Percentiles rank a stretch among this genome's conserved stretches.
Evolutionary conservation across 2,113 vertebrate species (phyloP).

Genomic region (Variabilichromis moorii): DNA sequence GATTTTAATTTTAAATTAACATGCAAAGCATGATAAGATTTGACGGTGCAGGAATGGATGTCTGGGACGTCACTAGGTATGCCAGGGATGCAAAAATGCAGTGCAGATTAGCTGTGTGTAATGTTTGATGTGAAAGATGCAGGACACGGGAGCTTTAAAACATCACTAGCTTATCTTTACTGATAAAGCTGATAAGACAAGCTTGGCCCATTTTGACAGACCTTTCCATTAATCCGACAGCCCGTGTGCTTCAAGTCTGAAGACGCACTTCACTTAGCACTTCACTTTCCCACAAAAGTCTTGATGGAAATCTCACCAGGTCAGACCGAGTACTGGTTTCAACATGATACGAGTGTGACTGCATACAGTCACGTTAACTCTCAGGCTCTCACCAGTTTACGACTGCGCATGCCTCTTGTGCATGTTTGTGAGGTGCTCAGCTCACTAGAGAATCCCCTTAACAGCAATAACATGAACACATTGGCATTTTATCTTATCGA

Average conservation of each 20-base stretch:
- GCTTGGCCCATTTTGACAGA: not conserved
- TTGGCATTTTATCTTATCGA: not conserved
- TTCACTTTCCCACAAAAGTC: not conserved
- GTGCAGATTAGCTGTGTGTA: not conserved
- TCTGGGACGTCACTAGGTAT: not conserved
- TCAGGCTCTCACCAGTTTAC: not conserved
- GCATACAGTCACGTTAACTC: not conserved
- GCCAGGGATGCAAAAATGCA: not conserved
- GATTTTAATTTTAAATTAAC: slow-evolving; percentile 2
- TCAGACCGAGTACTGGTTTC: not conserved
- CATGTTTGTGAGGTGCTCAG: not conserved
- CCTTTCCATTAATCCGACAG: not conserved
- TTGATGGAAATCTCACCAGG: not conserved
- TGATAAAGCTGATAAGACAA: not conserved
- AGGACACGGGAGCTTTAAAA: not conserved
- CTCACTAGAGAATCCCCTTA: not conserved
- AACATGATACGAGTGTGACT: not conserved
- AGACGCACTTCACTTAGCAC: not conserved
- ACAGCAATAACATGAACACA: not conserved
- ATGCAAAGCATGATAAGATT: not conserved
- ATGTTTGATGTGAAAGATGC: not conserved
- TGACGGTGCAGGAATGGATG: not conserved
- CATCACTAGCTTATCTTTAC: not conserved
- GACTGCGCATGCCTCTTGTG: not conserved
- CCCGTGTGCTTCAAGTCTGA: not conserved